Evolutionary conservation across 2,113 vertebrate genomes (phyloP), one percentile per base, ranked within the genome.

Genomic region (Ammodytes marinus): DNA sequence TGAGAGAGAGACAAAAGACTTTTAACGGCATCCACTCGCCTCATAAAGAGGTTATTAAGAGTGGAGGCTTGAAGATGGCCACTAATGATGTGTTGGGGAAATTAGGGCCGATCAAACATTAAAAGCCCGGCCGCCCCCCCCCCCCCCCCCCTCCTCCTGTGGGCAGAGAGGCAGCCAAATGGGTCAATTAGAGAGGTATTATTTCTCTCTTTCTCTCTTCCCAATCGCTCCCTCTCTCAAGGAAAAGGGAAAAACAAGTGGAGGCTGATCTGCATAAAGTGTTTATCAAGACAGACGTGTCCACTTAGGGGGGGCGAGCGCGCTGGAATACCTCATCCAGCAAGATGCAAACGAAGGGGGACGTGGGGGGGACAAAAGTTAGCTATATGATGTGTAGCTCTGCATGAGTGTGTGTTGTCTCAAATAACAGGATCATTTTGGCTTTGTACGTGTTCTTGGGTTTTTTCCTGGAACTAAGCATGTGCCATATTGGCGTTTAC

Each of bases 11-110:
- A 89, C 88, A 93, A 94, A 27, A 93, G 94, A 95, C 93, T 95
- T 95, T 95, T 94, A 96, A 95, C 94, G 80, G 88, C 90, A 89
- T 93, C 93, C 94, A 94, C 91, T 92, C 84, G 96, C 96, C 97
- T 98, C 98, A 97, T 99, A 99, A 99, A 98, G 96, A 98, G 97
- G 98, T 98, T 99, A 99, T 99, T 99, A 99, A 98, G 97, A 97
- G 96, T 96, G 96, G 93, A 95, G 96, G 89, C 86, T 27, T 89
- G 90, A 92, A 97, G 97, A 98, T 97, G 97, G 96, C 97, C 96
- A 95, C 93, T 99, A 99, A 99, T 98, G 97, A 99, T 98, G 98
- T 98, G 98, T 98, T 99, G 98, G 97, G 97, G 89, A 98, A 99
- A 98, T 99, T 98, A 98, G 97, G 27, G 96, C 96, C 97, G 96